Base-by-base conservation (phyloP, 2,797 vertebrate genomes). In the Lagorchestes hirsutus region DNA sequence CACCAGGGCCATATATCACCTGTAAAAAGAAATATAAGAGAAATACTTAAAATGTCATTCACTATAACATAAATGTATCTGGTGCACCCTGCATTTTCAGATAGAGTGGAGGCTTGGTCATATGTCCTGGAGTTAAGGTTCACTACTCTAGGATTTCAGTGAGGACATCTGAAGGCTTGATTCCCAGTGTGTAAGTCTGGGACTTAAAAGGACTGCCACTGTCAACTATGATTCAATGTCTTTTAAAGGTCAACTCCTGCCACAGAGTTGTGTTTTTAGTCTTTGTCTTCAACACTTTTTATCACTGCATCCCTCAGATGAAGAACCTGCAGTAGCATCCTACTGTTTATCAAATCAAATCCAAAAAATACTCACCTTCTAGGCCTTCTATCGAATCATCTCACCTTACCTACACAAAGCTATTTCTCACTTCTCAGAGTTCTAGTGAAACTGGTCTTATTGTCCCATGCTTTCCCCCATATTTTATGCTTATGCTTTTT, bases 281-380 rank as follows among this genome's bases (percentile, higher is more conserved):
- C 92, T 54, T 93, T 91, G 40, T 54, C 6, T 96, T 93, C 92
- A 52, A 12, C 56, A 50, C 90, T 34, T 12, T 27, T 27, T 94
- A 28, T 24, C 90, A 58, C 91, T 94, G 95, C 87, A 40, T 67
- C 74, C 94, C 82, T 5, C 74, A 92, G 95, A 46, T 92, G 55
- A 91, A 93, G 90, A 93, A 57, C 90, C 57, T 91, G 3, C 1
- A 90, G 59, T 50, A 58, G 50, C 3, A 24, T 34, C 55, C 55
- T 54, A 13, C 16, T 92, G 67, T 92, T 31, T 92, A 46, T 9
- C 55, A 55, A 6, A 31, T 27, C 1, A 16, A 29, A 67, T 28
- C 93, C 22, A 4, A 56, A 58, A 11, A 24, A 54, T 24, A 11
- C 4, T 46, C 54, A 62, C 91, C 92, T 56, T 93, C 58, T 34